Percentiles rank a stretch among this genome's conserved stretches.
phyloP scores from a whole-genome alignment of 2,797 vertebrate species.

The Crenichthys baileyi region DNA sequence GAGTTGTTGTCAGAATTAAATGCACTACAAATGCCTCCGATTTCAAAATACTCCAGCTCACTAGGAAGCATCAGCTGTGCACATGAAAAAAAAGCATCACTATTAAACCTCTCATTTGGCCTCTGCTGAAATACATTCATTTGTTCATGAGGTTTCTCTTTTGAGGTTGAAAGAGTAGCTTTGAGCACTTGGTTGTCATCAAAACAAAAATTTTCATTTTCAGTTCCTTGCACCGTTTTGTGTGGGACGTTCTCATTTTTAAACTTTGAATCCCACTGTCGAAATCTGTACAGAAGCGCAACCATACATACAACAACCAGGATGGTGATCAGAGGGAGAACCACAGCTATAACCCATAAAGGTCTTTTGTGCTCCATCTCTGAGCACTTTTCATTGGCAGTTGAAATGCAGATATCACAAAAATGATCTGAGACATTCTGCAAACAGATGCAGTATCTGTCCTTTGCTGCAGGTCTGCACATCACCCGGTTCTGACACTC shows the following conservation, averaged over 20 bases:
- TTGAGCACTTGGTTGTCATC: conserved; percentile 37
- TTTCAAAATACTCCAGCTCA: conserved; percentile 77
- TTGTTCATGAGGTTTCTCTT: conserved; percentile 37
- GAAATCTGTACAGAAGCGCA: conserved; percentile 45
- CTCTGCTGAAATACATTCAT: conserved; percentile 36
- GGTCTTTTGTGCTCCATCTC: conserved; percentile 23
- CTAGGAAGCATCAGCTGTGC: conserved; percentile 36
- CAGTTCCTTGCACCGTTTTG: conserved; percentile 54
- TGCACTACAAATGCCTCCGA: conserved; percentile 66
- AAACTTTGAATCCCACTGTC: conserved; percentile 18
- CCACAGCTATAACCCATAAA: conserved; percentile 73
- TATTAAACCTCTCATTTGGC: conserved; percentile 39
- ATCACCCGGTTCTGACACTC: conserved; percentile 60
- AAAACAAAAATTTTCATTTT: conserved; percentile 64
- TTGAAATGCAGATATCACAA: conserved; percentile 72
- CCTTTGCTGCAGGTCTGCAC: conserved; percentile 32
- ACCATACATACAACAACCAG: conserved; percentile 50
- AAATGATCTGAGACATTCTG: conserved; percentile 60
- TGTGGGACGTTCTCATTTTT: conserved; percentile 23
- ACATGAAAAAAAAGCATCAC: conserved; percentile 26
- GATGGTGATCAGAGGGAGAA: conserved; percentile 61
- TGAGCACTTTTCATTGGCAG: conserved; percentile 47
- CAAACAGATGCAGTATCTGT: conserved; percentile 74
- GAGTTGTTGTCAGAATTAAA: conserved; percentile 59
- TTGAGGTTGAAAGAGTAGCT: conserved; percentile 17